phyloP scores from a whole-genome alignment of 2,888 invertebrate genomes.

The Buathra laborator region DNA sequence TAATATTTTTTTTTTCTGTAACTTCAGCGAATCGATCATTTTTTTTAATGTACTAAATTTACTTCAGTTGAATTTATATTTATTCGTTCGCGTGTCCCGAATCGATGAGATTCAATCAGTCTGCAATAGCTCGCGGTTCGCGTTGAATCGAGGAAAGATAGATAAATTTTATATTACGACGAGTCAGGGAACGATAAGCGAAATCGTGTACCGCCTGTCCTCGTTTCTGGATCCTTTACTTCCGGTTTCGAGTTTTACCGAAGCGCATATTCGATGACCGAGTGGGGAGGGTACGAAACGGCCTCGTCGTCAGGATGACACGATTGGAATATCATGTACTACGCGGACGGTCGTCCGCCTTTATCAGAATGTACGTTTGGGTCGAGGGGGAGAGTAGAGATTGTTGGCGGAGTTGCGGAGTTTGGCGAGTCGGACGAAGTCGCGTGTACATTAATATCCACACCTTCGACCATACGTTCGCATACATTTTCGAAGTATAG shows the following conservation, averaged over 20 bases:
- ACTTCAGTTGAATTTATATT: too few relatives aligned
- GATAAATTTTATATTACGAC: neutral
- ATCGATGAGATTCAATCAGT: too few relatives aligned
- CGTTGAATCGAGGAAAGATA: too few relatives aligned
- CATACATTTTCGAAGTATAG: neutral
- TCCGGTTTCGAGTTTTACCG: constrained; percentile 7
- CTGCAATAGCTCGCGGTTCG: too few relatives aligned
- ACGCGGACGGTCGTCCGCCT: constrained; percentile 26
- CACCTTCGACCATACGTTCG: neutral
- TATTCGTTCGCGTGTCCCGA: too few relatives aligned
- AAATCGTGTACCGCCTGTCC: neutral
- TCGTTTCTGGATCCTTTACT: constrained; percentile 19
- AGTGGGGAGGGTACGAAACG: neutral
- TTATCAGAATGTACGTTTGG: constrained; percentile 32
- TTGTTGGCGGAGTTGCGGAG: constrained; percentile 14
- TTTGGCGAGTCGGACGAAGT: constrained; percentile 30
- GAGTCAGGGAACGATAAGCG: constrained; percentile 12
- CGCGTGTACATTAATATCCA: constrained; percentile 22
- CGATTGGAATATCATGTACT: constrained; percentile 38
- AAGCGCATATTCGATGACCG: neutral
- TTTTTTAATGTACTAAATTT: too few relatives aligned
- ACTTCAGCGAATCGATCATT: too few relatives aligned
- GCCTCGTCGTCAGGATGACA: constrained; percentile 20
- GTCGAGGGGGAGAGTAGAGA: constrained; percentile 17
- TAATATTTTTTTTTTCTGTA: too few relatives aligned